These are phyloP conservation scores for Temnothorax nylanderi DNA, from an alignment of 1,140 invertebrate genomes.

Conservation along the genomic window DNA sequence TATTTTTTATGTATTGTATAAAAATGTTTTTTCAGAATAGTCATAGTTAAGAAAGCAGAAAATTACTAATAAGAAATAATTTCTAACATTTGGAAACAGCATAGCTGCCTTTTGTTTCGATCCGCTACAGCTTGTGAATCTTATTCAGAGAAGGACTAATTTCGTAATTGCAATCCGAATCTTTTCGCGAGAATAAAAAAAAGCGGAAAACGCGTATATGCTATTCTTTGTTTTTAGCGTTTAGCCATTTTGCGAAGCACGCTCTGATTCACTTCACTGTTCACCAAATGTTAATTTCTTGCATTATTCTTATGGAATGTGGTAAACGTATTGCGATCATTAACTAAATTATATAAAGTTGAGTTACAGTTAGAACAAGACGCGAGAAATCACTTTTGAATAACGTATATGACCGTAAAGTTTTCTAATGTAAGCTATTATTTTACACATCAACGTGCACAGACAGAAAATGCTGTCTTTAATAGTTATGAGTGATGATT, in stretches of 20 bases:
- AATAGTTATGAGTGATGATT: not conserved
- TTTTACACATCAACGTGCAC: not conserved
- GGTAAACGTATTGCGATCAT: not conserved
- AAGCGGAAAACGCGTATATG: not conserved
- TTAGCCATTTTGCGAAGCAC: constrained; percentile 25
- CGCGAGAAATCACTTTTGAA: not conserved
- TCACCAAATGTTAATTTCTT: not conserved
- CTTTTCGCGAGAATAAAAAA: constrained; percentile 6
- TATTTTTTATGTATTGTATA: not conserved
- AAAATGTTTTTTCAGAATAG: no score
- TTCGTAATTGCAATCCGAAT: constrained; percentile 68
- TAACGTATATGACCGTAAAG: not conserved
- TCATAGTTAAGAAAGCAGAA: constrained; percentile 20
- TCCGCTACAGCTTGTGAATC: not conserved
- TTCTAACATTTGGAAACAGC: constrained; percentile 25
- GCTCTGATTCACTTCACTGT: constrained; percentile 9
- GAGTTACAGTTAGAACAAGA: no score
- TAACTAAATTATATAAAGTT: not conserved
- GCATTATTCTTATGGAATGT: not conserved
- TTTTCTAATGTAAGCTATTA: not conserved
- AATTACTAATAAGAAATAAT: constrained; percentile 34
- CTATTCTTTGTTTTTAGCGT: constrained; percentile 7
- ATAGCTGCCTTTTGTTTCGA: constrained; percentile 38
- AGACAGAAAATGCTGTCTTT: not conserved
- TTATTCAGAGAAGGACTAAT: constrained; percentile 54